phyloP scores from a whole-genome alignment of 2,113 vertebrate genomes.

The Barnardius zonarius region DNA sequence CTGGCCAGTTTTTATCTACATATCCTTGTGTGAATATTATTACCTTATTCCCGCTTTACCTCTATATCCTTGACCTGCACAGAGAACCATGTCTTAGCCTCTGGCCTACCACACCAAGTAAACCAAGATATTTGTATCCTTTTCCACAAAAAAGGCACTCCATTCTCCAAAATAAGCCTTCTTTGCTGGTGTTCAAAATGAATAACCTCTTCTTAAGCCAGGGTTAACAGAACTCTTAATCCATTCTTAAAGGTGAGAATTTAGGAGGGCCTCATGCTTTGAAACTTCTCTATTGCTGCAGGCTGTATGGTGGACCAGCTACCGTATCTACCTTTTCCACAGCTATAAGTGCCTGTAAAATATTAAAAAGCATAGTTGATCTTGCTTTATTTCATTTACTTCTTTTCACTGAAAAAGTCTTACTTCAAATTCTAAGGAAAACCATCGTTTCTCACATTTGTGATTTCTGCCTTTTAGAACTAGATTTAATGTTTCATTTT shows the following conservation, averaged over 20 bases:
- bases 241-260: not conserved
- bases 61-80: not conserved
- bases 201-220: not conserved
- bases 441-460: not conserved
- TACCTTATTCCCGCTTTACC: not conserved
- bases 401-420: not conserved
- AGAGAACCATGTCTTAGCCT: not conserved
- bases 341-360: not conserved
- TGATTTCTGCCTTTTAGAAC: not conserved
- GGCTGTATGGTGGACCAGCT: not conserved
- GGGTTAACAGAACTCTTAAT: not conserved
- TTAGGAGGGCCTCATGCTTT: not conserved
- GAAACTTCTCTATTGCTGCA: not conserved
- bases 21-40: not conserved
- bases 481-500: not conserved
- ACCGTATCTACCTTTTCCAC: not conserved
- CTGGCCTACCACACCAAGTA: not conserved
- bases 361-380: not conserved
- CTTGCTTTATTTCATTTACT: not conserved
- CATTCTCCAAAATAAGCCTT: not conserved
- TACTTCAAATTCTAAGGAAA: not conserved
- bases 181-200: not conserved
- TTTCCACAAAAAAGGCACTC: not conserved
- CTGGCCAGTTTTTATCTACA: not conserved
- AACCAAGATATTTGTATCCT: not conserved